A percentile compares a stretch with the other conserved stretches of the same genome.
phyloP scores from a whole-genome alignment of 2,113 vertebrate genomes.

The Ictalurus punctatus region DNA sequence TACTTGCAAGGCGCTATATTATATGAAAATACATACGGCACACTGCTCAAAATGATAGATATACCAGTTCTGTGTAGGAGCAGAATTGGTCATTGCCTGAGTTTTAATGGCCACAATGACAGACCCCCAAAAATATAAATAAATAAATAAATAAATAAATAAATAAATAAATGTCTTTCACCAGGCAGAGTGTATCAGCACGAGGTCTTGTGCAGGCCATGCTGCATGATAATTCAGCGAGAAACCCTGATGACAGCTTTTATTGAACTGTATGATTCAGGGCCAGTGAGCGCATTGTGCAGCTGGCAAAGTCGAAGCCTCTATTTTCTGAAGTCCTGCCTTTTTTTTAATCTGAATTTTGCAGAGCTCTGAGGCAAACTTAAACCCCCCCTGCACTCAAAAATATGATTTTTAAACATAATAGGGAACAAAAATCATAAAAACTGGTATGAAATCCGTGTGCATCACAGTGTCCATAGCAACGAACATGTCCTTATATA shows the following conservation, averaged over 20 bases:
- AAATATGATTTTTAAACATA: slow-evolving; percentile 1
- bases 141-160: neutral
- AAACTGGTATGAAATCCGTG: neutral
- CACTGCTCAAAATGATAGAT: neutral
- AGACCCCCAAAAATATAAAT: neutral
- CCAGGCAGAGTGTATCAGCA: neutral
- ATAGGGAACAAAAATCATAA: neutral
- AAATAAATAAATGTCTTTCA: neutral
- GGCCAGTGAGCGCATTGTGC: neutral
- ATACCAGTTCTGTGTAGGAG: neutral
- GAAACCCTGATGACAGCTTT: slow-evolving; percentile 18
- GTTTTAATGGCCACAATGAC: neutral
- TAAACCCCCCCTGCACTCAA: neutral
- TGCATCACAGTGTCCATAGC: neutral
- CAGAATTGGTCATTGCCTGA: neutral
- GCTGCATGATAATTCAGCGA: slow-evolving; percentile 1
- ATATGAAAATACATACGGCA: neutral
- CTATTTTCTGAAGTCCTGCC: neutral
- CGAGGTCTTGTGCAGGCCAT: neutral
- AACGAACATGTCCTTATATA: neutral
- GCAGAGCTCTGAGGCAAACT: neutral
- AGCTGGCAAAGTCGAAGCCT: neutral
- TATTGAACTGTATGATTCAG: slow-evolving; percentile 31
- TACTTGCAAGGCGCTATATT: neutral
- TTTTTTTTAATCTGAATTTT: neutral